Evolutionary conservation across 1,140 invertebrate genomes (phyloP).

Genomic region (Andrena cerasifolii): DNA sequence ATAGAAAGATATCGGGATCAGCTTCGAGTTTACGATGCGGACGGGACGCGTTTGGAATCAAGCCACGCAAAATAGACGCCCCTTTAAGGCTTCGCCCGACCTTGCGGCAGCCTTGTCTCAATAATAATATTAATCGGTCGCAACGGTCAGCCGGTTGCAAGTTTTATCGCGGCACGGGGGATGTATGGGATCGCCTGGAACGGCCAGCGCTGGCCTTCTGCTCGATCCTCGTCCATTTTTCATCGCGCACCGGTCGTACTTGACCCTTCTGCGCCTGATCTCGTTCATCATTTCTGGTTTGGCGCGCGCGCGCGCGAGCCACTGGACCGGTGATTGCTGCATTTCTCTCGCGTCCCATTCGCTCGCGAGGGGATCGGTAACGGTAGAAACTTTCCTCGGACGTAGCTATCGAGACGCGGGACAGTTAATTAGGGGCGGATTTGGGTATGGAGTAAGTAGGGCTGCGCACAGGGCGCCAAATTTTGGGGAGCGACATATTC

Average conservation of each 20-base stretch:
- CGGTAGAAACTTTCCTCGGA: background rate
- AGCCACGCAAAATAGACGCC: slow-evolving; percentile 30
- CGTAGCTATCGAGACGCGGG: background rate
- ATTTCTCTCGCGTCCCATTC: too few species aligned
- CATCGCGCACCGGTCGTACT: background rate
- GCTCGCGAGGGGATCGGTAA: too few species aligned
- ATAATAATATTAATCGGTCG: slow-evolving; percentile 47
- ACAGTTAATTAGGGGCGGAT: too few species aligned
- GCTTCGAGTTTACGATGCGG: slow-evolving; percentile 20
- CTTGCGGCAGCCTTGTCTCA: slow-evolving; percentile 34
- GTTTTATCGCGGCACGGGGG: background rate
- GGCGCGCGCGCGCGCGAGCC: too few species aligned
- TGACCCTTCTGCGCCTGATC: background rate
- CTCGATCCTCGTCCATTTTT: background rate
- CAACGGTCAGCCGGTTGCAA: background rate
- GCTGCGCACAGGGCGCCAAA: too few species aligned
- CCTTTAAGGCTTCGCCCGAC: slow-evolving; percentile 44
- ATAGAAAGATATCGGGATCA: slow-evolving; percentile 23
- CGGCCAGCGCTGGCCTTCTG: background rate
- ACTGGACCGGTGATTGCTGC: too few species aligned
- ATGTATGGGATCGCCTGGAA: background rate
- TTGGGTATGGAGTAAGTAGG: too few species aligned
- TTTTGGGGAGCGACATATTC: too few species aligned
- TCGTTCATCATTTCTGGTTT: background rate
- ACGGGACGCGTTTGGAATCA: slow-evolving; percentile 33